Conservation (phyloP, 2,797 vertebrate genomes). For the Poliocrania exsul region DNA sequence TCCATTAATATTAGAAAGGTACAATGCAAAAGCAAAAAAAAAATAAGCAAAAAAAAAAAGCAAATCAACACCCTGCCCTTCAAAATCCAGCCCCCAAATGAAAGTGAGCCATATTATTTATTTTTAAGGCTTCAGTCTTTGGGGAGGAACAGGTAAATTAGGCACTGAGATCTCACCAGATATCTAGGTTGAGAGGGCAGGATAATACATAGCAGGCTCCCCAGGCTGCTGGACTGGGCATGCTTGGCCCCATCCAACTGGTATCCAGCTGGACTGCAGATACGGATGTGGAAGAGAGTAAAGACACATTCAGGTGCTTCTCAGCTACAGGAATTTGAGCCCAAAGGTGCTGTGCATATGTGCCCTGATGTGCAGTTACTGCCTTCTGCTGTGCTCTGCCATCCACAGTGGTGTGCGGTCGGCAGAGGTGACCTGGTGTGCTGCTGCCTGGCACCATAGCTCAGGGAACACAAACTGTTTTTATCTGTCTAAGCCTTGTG, state of each 20-base stretch:
- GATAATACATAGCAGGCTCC: not conserved
- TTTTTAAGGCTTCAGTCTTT: constrained; percentile 12
- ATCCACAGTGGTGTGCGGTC: not conserved
- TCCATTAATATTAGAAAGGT: not conserved
- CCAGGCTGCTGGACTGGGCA: not conserved
- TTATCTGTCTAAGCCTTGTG: not conserved
- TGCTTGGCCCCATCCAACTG: not conserved
- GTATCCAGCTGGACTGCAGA: constrained; percentile 19
- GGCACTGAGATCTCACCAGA: not conserved
- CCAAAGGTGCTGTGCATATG: not conserved
- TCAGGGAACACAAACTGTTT: not conserved
- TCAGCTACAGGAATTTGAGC: not conserved
- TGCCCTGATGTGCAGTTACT: not conserved
- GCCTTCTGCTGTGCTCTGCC: not conserved
- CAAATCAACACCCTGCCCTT: not conserved
- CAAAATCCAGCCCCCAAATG: not conserved
- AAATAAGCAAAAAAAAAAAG: not conserved
- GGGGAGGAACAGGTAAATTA: not conserved
- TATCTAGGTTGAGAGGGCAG: not conserved
- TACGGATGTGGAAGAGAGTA: not conserved
- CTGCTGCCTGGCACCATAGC: not conserved
- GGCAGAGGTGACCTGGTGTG: not conserved
- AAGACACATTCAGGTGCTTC: not conserved
- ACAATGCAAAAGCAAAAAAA: not conserved
- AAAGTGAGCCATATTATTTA: constrained; percentile 12